These are phyloP conservation scores for Vidua macroura DNA, from an alignment of 2,113 vertebrate genomes.

Conservation along the genomic window DNA sequence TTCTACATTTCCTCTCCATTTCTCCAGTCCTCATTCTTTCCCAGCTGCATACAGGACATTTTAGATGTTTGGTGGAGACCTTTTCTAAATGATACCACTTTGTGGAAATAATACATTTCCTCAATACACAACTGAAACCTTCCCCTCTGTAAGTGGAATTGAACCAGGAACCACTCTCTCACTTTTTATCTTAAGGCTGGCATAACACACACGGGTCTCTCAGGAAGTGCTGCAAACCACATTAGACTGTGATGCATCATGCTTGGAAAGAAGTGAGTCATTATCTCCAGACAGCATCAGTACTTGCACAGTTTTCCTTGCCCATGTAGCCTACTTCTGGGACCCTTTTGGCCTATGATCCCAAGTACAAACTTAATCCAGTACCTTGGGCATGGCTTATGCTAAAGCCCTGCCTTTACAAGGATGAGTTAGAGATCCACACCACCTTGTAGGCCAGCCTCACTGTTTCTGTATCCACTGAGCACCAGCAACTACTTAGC, in stretches of 20 bases:
- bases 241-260: background rate
- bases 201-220: background rate
- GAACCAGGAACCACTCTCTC: background rate
- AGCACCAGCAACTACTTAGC: background rate
- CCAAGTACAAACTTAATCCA: background rate
- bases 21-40: background rate
- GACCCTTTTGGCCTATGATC: background rate
- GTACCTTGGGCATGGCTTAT: background rate
- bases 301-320: background rate
- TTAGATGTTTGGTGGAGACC: background rate
- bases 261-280: background rate
- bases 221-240: background rate
- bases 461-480: background rate
- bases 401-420: background rate
- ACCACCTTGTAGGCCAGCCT: background rate
- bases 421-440: background rate
- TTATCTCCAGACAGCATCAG: background rate
- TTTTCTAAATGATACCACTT: background rate
- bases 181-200: background rate
- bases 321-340: background rate
- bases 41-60: background rate
- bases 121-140: background rate
- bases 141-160: background rate
- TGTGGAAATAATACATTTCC: background rate
- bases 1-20: background rate